Evolutionary conservation across 2,113 vertebrate species (phyloP).

Genomic region (Corapipo altera): DNA sequence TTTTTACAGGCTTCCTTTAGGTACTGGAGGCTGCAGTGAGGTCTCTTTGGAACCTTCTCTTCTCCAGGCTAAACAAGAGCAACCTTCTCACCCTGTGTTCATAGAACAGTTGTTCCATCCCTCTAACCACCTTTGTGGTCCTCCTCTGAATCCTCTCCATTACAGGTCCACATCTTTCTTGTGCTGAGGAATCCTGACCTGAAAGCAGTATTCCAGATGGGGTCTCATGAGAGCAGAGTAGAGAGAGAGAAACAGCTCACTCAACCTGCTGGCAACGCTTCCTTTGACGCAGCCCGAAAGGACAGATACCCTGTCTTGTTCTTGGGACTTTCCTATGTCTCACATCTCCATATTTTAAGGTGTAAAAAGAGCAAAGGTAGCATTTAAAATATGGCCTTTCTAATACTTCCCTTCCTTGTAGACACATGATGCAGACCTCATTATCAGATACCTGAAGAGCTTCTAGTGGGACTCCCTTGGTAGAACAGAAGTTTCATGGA

Average conservation of each 20-base stretch:
- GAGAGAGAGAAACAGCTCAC: background rate
- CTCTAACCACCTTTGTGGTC: background rate
- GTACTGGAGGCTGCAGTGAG: background rate
- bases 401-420: background rate
- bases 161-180: background rate
- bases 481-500: background rate
- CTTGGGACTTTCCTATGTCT: background rate
- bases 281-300: background rate
- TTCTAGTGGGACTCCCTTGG: background rate
- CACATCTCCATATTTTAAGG: background rate
- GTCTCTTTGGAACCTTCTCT: background rate
- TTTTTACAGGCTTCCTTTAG: background rate
- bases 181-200: background rate
- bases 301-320: fast-evolving
- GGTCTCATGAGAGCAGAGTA: background rate
- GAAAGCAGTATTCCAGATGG: background rate
- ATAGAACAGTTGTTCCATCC: background rate
- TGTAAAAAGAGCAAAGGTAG: background rate
- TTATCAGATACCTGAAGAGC: background rate
- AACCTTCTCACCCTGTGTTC: background rate
- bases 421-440: background rate
- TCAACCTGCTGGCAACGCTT: background rate
- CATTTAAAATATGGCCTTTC: background rate
- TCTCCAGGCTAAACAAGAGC: background rate
- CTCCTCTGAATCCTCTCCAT: background rate